These are phyloP conservation scores for Diplogasteroides magnus DNA, from an alignment of 1,140 invertebrate genomes.

Conservation along the genomic window DNA sequence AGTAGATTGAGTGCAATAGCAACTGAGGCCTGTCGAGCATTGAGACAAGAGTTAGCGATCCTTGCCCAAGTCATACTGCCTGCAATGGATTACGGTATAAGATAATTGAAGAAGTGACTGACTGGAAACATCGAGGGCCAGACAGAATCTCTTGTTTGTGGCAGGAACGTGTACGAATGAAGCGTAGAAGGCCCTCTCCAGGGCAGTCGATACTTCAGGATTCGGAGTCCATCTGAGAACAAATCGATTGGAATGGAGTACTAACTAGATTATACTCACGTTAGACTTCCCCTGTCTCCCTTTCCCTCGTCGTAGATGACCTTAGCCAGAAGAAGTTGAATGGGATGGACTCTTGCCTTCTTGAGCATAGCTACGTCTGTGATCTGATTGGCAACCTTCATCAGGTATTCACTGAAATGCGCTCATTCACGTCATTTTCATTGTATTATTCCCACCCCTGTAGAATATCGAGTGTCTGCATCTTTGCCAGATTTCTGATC, in stretches of 20 bases:
- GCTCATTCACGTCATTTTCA: too few relatives aligned
- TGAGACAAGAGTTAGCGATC: constrained; percentile 58
- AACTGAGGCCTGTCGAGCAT: constrained; percentile 55
- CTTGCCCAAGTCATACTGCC: constrained; percentile 55
- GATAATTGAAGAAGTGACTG: neutral
- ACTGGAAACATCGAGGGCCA: neutral
- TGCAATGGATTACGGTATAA: constrained; percentile 22
- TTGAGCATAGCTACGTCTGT: constrained; percentile 53
- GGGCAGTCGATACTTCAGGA: neutral
- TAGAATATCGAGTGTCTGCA: too few relatives aligned
- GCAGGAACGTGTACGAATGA: neutral
- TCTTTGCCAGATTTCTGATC: too few relatives aligned
- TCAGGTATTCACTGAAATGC: constrained; percentile 16
- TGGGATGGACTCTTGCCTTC: neutral
- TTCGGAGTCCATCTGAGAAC: neutral
- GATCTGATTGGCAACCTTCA: constrained; percentile 58
- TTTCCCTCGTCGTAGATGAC: constrained; percentile 61
- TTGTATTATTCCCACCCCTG: neutral
- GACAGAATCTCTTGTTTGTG: neutral
- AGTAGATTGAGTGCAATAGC: too few relatives aligned
- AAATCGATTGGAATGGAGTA: too few relatives aligned
- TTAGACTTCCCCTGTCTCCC: constrained; percentile 57
- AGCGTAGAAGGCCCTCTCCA: neutral
- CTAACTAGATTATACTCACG: neutral
- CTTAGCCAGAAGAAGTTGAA: constrained; percentile 60